These are phyloP conservation scores for Theocolax elegans DNA, from an alignment of 1,140 invertebrate genomes.

Conservation along the genomic window DNA sequence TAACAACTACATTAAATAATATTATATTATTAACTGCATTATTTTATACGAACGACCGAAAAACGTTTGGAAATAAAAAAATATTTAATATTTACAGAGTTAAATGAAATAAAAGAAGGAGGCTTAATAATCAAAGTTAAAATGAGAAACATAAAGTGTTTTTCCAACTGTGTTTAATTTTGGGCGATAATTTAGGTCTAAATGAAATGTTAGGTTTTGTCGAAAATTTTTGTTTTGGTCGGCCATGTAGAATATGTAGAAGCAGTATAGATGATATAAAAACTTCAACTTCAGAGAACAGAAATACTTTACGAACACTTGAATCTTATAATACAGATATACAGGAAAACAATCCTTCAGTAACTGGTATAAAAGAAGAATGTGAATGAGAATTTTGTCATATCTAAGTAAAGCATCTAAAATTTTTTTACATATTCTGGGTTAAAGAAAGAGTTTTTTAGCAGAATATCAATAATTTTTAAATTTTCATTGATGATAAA, in stretches of 20 bases:
- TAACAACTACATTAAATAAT: background rate
- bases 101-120: conserved; percentile 26
- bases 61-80: conserved; percentile 16
- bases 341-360: background rate
- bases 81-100: conserved; percentile 26
- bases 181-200: conserved; percentile 27
- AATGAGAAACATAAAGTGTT: conserved; percentile 2
- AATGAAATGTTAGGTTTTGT: conserved; percentile 37
- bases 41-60: conserved; percentile 21
- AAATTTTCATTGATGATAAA: too few species aligned
- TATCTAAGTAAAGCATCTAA: too few species aligned
- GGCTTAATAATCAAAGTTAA: conserved; percentile 17
- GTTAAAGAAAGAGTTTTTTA: too few species aligned
- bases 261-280: background rate
- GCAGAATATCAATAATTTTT: too few species aligned
- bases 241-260: conserved; percentile 36
- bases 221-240: conserved; percentile 8
- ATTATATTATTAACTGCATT: conserved; percentile 24
- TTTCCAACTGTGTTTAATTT: conserved; percentile 31
- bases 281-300: conserved; percentile 25
- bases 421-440: too few species aligned
- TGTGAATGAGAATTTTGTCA: background rate
- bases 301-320: conserved; percentile 6
- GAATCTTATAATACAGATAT: conserved; percentile 29
- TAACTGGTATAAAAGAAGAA: background rate